These are phyloP conservation scores for Rhadina sibilatrix DNA, from an alignment of 2,113 vertebrate genomes.

Conservation along the genomic window DNA sequence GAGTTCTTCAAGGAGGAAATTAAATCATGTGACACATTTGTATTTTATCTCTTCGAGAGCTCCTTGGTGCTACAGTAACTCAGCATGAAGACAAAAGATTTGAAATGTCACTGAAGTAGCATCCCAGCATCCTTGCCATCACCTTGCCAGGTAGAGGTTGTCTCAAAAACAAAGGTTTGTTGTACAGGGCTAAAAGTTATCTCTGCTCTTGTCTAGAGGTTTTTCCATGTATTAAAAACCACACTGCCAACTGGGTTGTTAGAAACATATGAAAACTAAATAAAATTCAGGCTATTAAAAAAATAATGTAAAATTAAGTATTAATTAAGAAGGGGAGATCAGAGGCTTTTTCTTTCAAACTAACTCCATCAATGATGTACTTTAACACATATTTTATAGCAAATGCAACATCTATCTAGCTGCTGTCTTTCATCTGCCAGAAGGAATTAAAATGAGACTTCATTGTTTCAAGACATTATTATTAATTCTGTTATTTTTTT, in stretches of 20 bases:
- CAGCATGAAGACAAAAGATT: background rate
- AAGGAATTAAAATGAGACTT: background rate
- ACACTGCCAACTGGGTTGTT: background rate
- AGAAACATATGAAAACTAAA: background rate
- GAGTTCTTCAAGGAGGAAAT: background rate
- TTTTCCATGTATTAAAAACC: background rate
- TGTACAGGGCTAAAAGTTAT: background rate
- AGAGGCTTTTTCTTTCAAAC: background rate
- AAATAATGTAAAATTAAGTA: background rate
- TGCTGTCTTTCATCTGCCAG: background rate
- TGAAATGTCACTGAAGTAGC: background rate
- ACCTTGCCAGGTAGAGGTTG: background rate
- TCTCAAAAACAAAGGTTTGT: background rate
- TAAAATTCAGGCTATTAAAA: background rate
- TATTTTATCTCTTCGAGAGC: background rate
- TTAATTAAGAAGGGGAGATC: background rate
- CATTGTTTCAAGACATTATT: background rate
- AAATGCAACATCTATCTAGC: background rate
- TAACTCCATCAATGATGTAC: background rate
- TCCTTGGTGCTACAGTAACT: background rate
- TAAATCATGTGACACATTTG: background rate
- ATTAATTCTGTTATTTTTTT: background rate
- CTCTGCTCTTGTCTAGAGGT: background rate
- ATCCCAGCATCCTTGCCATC: background rate
- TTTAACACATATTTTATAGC: background rate